These are phyloP conservation scores for Trididemnum clinides DNA, from an alignment of 23 tunicate species.

Conservation along the genomic window DNA sequence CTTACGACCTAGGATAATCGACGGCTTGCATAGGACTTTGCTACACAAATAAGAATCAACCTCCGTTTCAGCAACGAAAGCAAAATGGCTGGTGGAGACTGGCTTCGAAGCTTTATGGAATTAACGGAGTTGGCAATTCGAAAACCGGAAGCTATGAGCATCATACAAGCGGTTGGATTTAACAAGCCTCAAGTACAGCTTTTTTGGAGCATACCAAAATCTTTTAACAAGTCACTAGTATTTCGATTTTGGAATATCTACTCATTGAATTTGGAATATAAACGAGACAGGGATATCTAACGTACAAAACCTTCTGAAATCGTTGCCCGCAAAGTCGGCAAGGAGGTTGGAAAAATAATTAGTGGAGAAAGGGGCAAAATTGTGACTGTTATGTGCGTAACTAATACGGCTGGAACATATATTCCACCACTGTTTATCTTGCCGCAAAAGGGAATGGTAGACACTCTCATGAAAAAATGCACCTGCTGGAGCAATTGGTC, in stretches of 20 bases:
- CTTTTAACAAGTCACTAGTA: neutral
- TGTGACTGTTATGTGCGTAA: constrained; percentile 1
- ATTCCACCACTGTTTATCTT: constrained; percentile 19
- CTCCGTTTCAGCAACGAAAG: constrained; percentile 1
- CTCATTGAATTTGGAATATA: neutral
- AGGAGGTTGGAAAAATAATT: constrained; percentile 14
- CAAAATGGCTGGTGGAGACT: constrained; percentile 21
- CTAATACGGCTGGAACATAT: neutral
- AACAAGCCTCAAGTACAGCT: neutral
- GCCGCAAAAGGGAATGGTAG: neutral
- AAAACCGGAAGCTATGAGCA: neutral
- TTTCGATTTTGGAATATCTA: too few species aligned
- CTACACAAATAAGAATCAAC: neutral
- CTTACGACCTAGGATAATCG: constrained; percentile 7
- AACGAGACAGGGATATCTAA: constrained; percentile 11
- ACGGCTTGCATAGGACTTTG: constrained; percentile 6
- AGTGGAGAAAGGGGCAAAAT: constrained; percentile 12
- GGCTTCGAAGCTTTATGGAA: neutral
- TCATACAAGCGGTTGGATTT: constrained; percentile 13
- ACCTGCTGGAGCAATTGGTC: constrained; percentile 8
- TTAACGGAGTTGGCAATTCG: constrained; percentile 6
- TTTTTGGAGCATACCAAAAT: neutral
- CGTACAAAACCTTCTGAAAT: neutral
- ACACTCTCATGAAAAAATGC: constrained; percentile 17
- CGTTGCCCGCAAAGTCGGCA: neutral